Evolutionary conservation across 2,113 vertebrate genomes (phyloP).

Genomic region (Illadopsis cleaveri): DNA sequence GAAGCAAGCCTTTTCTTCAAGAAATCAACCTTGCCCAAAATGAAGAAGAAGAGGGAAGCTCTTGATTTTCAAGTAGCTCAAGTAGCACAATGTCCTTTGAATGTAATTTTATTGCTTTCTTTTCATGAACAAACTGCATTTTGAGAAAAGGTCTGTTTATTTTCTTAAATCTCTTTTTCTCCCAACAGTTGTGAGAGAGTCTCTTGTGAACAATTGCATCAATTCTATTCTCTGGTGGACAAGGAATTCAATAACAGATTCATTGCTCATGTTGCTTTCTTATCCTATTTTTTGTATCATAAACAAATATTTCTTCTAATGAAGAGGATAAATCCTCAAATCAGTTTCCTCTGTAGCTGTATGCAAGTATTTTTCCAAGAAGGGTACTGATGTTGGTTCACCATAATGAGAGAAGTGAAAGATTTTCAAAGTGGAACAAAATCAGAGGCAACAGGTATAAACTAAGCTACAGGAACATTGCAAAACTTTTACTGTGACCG

Average conservation of each 20-base stretch:
- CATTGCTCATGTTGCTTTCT: not conserved
- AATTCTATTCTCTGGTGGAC: not conserved
- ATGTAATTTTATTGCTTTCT: not conserved
- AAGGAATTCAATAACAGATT: not conserved
- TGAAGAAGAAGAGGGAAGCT: not conserved
- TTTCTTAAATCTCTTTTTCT: not conserved
- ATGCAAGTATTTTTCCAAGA: not conserved
- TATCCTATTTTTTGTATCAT: not conserved
- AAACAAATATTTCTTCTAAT: not conserved
- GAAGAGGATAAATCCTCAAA: not conserved
- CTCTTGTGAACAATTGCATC: not conserved
- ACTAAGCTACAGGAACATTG: not conserved
- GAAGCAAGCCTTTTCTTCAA: not conserved
- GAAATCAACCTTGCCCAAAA: not conserved
- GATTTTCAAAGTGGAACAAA: not conserved
- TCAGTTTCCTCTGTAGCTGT: not conserved
- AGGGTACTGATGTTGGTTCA: not conserved
- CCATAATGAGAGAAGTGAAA: not conserved
- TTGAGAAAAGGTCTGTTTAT: not conserved
- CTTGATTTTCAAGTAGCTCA: not conserved
- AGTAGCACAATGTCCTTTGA: not conserved
- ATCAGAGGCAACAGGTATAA: not conserved
- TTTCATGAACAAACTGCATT: not conserved
- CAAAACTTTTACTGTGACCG: fast-evolving
- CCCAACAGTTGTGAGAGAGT: not conserved